Evolutionary conservation across 2,888 invertebrate genomes (phyloP), one percentile per base, ranked within the genome.

Genomic region (Mayetiola destructor): DNA sequence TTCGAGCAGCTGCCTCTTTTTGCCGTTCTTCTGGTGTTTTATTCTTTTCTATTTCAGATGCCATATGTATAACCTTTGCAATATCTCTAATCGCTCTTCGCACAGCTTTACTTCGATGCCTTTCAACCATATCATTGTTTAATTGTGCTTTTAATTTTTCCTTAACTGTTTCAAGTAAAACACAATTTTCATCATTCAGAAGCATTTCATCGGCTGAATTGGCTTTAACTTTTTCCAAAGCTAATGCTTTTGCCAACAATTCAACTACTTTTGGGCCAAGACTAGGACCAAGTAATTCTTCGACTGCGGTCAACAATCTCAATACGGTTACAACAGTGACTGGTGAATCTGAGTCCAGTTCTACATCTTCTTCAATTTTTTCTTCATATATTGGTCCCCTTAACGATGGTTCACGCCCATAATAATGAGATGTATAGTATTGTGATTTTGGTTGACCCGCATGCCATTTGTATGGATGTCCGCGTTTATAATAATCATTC

Each of bases 121-220:
- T 63, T 60, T 75, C 69, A 61, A 80, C 75, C 61, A 85, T 80
- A 57, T 82, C 82, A 29, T 87, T 85, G 65, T 85, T 80, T 59
- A 83, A 70, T 56, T 85, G 82, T 53, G 87, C 87, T 69, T 86
- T 87, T 53, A 91, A 73, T 69, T 90, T 90, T 69, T 90, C 90
- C 64, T 88, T 89, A 0, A 85, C 83, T 0, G 88, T 88, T 73
- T 90, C 89, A 61, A 91, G 80, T 61, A 89, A 74, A 1, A 87
- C 85, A 63, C 81, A 80, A 57, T 84, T 81, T 39, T 81, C 76
- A 56, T 88, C 87, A 60, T 83, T 83, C 56, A 80, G 77, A 1
- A 89, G 70, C 39, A 90, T 67, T 59, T 82, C 80, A 62, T 88
- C 86, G 0, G 88, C 82, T 2, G 86, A 84, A 69, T 87, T 86